phyloP scores from a whole-genome alignment of 64 coral and sea anemone species.

The Trachythela sp. region DNA sequence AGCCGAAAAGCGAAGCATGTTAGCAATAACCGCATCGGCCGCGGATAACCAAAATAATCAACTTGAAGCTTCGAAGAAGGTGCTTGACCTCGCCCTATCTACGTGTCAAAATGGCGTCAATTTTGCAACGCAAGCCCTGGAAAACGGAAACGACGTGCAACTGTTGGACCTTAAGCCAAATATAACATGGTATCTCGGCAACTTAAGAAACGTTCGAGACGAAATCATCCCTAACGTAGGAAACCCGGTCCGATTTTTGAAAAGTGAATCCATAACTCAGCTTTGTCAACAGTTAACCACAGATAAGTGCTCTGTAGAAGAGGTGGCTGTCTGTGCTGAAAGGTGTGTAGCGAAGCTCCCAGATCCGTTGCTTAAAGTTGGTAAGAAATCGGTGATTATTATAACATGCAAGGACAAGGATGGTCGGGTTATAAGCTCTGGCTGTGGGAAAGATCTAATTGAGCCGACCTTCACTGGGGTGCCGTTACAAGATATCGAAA shows the following conservation, averaged over 20 bases:
- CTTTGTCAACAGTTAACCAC: not conserved
- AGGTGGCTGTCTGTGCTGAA: not conserved
- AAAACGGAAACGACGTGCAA: not conserved
- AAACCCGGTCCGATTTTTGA: not conserved
- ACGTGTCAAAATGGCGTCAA: not conserved
- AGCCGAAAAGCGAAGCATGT: not conserved
- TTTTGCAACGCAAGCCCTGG: not conserved
- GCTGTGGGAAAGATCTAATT: not conserved
- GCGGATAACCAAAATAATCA: not conserved
- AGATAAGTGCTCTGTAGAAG: not conserved
- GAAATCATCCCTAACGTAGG: not conserved
- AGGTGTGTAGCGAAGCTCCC: not conserved
- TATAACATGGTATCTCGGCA: not conserved
- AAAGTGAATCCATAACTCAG: not conserved
- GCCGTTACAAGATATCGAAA: not conserved
- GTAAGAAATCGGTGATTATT: not conserved
- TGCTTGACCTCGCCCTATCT: not conserved
- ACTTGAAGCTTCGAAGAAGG: not conserved
- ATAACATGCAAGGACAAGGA: not conserved
- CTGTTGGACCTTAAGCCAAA: not conserved
- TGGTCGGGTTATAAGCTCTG: not conserved
- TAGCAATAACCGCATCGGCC: not conserved
- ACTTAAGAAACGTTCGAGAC: not conserved
- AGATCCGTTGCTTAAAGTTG: not conserved
- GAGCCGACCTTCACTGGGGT: not conserved